phyloP scores from a whole-genome alignment of 2,888 invertebrate species.

The Diarsia brunnea region DNA sequence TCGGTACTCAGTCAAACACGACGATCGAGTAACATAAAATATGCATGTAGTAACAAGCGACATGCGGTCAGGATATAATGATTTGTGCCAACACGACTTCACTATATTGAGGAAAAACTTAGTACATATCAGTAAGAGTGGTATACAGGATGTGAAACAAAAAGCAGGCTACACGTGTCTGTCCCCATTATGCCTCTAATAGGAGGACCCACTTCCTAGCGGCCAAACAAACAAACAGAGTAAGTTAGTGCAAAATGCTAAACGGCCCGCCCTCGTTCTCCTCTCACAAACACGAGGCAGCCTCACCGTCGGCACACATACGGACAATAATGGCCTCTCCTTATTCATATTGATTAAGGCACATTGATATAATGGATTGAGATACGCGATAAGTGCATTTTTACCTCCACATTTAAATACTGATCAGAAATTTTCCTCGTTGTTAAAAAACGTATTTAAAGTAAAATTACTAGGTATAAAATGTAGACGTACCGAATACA shows the following conservation, averaged over 20 bases:
- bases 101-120: conserved; percentile 47
- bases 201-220: conserved; percentile 60
- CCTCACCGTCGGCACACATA: conserved; percentile 71
- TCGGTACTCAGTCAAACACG: conserved; percentile 20
- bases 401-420: conserved; percentile 55
- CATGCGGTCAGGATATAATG: conserved; percentile 30
- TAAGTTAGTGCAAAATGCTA: conserved; percentile 72
- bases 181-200: conserved; percentile 55
- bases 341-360: conserved; percentile 57
- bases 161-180: conserved; percentile 42
- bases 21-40: conserved; percentile 28
- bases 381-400: conserved; percentile 32
- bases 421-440: conserved; percentile 53
- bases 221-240: conserved; percentile 68
- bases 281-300: conserved; percentile 56
- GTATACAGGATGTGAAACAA: conserved; percentile 24
- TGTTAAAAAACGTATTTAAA: conserved; percentile 79
- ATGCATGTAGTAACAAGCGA: conserved; percentile 30
- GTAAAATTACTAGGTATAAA: conserved; percentile 87
- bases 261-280: conserved; percentile 74
- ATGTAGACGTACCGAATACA: conserved; percentile 90
- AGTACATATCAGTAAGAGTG: conserved; percentile 20
- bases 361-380: conserved; percentile 34
- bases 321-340: conserved; percentile 60
- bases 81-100: conserved; percentile 25